phyloP scores from a whole-genome alignment of 1,140 invertebrate genomes.

The roundworm (Caenorhabditis elegans) region WBcel235 BX284604.4:11396001-11396500 shows the following conservation, averaged over 20 bases:
- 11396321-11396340: slow-evolving; percentile 56
- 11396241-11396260: slow-evolving; percentile 60
- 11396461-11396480: slow-evolving; percentile 54
- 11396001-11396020: slow-evolving; percentile 53
- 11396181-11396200: neutral
- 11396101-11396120: slow-evolving; percentile 28
- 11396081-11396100: neutral
- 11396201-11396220: slow-evolving; percentile 20
- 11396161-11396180: neutral
- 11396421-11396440: neutral
- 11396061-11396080: neutral
- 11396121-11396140: slow-evolving; percentile 23
- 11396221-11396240: slow-evolving; percentile 51
- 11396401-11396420: slow-evolving; percentile 51
- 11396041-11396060: slow-evolving; percentile 45
- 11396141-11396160: neutral
- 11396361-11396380: slow-evolving; percentile 53
- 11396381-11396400: slow-evolving; percentile 52
- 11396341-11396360: slow-evolving; percentile 51
- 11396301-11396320: slow-evolving; percentile 60
- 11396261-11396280: slow-evolving; percentile 56
- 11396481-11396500: slow-evolving; percentile 59
- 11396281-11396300: slow-evolving; percentile 56
- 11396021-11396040: slow-evolving; percentile 56
- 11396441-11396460: slow-evolving; percentile 47